Conservation (phyloP, 2,113 vertebrate genomes). For the Petaurus breviceps region DNA sequence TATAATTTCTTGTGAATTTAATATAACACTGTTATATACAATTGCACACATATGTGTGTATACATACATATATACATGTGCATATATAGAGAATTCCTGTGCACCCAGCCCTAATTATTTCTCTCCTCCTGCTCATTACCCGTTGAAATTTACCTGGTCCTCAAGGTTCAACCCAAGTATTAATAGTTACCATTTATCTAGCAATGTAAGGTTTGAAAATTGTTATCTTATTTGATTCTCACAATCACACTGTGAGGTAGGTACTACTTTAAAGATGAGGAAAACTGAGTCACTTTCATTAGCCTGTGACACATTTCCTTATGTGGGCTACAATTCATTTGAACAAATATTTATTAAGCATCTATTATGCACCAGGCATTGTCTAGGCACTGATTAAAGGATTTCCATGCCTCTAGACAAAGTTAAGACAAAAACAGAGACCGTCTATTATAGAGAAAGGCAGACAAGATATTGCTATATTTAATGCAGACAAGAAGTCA, state of each 20-base stretch:
- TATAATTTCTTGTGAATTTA: not conserved
- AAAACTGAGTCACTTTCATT: not conserved
- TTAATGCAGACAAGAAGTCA: not conserved
- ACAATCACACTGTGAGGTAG: not conserved
- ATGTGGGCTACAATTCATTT: not conserved
- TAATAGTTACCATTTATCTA: not conserved
- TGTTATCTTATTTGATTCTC: not conserved
- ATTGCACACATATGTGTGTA: not conserved
- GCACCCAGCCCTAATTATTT: not conserved
- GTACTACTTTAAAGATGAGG: not conserved
- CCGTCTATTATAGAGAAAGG: fast-evolving
- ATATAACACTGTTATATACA: not conserved
- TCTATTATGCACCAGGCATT: not conserved
- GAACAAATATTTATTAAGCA: not conserved
- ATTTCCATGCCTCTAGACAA: not conserved
- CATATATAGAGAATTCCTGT: not conserved
- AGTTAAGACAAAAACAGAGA: not conserved
- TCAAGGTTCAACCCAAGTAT: not conserved
- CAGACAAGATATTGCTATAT: not conserved
- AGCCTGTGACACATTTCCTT: not conserved
- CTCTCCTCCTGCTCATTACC: not conserved
- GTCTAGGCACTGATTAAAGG: not conserved
- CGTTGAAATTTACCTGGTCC: not conserved
- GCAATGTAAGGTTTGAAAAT: not conserved
- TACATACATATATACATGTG: not conserved